A percentile compares a stretch with the other conserved stretches of the same genome.
phyloP scores from a whole-genome alignment of 2,888 invertebrate genomes.

The Callyntrura guangdongensis region DNA sequence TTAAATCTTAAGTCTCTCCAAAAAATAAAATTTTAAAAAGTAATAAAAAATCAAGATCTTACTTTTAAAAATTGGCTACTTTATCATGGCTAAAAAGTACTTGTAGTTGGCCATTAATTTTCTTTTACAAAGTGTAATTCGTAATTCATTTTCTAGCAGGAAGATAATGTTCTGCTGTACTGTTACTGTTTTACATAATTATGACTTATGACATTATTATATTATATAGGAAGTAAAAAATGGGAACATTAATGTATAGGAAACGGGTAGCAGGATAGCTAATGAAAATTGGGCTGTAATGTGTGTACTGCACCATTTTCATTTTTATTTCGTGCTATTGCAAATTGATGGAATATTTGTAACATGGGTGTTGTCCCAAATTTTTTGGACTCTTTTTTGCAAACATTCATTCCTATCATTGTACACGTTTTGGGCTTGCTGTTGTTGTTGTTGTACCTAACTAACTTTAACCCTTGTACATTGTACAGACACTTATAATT shows the following conservation, averaged over 20 bases:
- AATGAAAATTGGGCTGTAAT: too few species aligned
- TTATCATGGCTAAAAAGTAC: conserved; percentile 22
- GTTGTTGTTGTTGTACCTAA: background rate
- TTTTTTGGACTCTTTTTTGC: background rate
- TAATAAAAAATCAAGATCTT: conserved; percentile 17
- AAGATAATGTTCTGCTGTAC: too few species aligned
- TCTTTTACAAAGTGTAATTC: background rate
- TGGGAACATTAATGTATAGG: too few species aligned
- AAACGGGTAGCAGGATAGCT: too few species aligned
- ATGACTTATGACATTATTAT: too few species aligned
- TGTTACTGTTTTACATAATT: too few species aligned
- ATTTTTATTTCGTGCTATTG: background rate
- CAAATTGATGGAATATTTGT: too few species aligned
- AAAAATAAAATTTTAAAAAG: conserved; percentile 59
- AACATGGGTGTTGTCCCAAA: conserved; percentile 18
- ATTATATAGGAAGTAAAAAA: background rate
- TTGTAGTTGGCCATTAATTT: background rate
- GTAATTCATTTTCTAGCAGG: too few species aligned
- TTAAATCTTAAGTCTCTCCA: conserved; percentile 55
- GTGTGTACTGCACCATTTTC: background rate
- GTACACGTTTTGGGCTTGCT: background rate
- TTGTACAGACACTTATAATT: background rate
- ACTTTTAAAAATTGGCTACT: conserved; percentile 23
- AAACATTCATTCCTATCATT: background rate
- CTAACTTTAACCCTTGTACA: too few species aligned